A percentile compares a stretch with the other conserved stretches of the same genome.
Conservation (phyloP, 2,888 invertebrate species). For the Psylliodes chrysocephalus region DNA sequence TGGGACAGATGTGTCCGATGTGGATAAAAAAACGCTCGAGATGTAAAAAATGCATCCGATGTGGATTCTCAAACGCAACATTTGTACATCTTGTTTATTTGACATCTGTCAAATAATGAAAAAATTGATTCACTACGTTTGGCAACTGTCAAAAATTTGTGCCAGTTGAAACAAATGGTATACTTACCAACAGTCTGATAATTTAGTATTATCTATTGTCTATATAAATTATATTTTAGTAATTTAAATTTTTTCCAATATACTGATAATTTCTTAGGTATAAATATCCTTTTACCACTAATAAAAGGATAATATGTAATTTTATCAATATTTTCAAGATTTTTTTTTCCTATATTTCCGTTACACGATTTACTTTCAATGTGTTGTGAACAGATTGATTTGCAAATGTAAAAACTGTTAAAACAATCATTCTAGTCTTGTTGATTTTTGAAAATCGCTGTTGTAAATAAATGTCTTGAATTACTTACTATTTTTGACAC, state of each 20-base stretch:
- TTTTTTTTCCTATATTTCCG: neutral
- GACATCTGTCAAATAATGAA: neutral
- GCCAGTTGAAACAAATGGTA: neutral
- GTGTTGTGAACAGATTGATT: no score
- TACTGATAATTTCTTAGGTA: no score
- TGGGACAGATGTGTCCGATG: no score
- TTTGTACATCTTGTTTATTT: neutral
- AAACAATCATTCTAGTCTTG: neutral
- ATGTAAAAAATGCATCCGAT: neutral
- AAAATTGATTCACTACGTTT: neutral
- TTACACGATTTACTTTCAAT: neutral
- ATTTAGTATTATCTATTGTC: neutral
- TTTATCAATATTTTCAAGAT: no score
- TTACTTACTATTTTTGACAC: constrained; percentile 23
- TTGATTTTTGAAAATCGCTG: neutral
- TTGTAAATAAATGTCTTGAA: neutral
- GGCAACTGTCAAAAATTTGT: neutral
- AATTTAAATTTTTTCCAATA: no score
- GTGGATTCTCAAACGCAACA: no score
- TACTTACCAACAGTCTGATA: neutral
- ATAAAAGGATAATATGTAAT: no score
- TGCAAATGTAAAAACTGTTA: no score
- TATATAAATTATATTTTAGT: no score
- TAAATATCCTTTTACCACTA: no score
- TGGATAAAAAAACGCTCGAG: no score